A percentile compares a stretch with the other conserved stretches of the same genome.
Evolutionary conservation across 2,888 invertebrate genomes (phyloP).

Genomic region (Drosophila neotestacea): DNA sequence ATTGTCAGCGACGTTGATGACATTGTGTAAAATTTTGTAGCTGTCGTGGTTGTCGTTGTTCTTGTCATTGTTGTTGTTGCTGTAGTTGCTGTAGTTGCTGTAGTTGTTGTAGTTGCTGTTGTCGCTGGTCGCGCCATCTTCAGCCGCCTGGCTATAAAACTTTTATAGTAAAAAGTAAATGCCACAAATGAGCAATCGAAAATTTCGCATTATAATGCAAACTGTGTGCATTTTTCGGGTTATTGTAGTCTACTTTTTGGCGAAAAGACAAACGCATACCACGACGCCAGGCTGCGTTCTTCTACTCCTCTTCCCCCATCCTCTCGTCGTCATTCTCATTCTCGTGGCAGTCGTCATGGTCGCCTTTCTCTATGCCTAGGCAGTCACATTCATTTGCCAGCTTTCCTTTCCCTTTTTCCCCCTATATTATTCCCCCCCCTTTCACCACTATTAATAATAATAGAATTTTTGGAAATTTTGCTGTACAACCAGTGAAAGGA

Average conservation of each 20-base stretch:
- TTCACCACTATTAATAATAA: constrained; percentile 74
- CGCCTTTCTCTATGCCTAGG: constrained; percentile 38
- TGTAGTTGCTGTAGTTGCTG: neutral
- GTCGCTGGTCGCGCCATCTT: constrained; percentile 53
- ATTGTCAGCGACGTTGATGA: constrained; percentile 73
- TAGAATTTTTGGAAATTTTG: constrained; percentile 79
- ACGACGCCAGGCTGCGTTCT: constrained; percentile 30
- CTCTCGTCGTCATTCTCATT: constrained; percentile 12
- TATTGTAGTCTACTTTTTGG: constrained; percentile 71
- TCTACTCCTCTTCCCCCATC: neutral
- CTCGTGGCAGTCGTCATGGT: constrained; percentile 65
- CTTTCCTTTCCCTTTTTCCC: neutral
- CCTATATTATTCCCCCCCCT: neutral
- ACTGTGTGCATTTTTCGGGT: constrained; percentile 79
- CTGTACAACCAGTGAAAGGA: constrained; percentile 63
- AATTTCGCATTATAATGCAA: constrained; percentile 82
- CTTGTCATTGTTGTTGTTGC: neutral
- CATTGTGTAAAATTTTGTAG: constrained; percentile 77
- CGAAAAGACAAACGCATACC: constrained; percentile 70
- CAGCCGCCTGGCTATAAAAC: constrained; percentile 66
- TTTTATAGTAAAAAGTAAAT: constrained; percentile 79
- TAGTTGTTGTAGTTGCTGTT: constrained; percentile 11
- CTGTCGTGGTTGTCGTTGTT: constrained; percentile 45
- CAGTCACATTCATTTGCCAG: constrained; percentile 52
- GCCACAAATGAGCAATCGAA: constrained; percentile 84